Base-by-base conservation (phyloP, 2,888 invertebrate genomes). In the Yponomeuta malinellus region DNA sequence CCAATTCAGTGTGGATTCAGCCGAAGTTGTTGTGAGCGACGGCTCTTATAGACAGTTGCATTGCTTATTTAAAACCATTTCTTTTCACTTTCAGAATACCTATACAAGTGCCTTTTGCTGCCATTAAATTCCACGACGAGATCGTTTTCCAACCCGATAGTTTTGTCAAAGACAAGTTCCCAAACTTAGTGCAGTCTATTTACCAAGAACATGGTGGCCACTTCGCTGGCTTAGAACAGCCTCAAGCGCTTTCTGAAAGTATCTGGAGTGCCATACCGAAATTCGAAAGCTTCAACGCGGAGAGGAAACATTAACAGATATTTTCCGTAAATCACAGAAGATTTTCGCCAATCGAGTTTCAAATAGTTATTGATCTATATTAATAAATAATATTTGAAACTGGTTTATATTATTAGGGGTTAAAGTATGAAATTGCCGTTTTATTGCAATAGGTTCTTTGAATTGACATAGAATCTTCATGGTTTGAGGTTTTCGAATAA, bases 121-220 rank as follows among this genome's bases (percentile, higher is more conserved):
- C 95, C 79, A 94, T 95, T 0, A 84, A 89, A 1, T 96, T 95
- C 75, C 94, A 93, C 0, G 73, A 94, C 72, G 97, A 97, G 76
- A 63, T 96, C 0, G 68, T 86, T 5, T 90, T 92, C 59, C 78
- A 83, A 23, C 90, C 94, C 0, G 93, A 94, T 71, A 88, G 86
- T 65, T 81, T 94, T 37, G 75, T 95, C n/a, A 81, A 84, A 63
- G 85, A 89, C 6, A 93, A 90, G 75, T 95, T 85, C 78, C 78
- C 77, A 12, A 95, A 96, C 78, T 74, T 96, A 23, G 88, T 95
- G 23, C 94, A 94, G 66, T 93, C 93, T 75, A 94, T 90, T 1
- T 89, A 94, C 73, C 83, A 93, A 74, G 80, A 88, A 0, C 82
- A 91, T 10, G 96, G 96, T 6, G 97, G 97, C 0, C 97, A 97